These are phyloP conservation scores for Cerastis leucographa DNA, from an alignment of 2,888 invertebrate genomes.

Conservation along the genomic window DNA sequence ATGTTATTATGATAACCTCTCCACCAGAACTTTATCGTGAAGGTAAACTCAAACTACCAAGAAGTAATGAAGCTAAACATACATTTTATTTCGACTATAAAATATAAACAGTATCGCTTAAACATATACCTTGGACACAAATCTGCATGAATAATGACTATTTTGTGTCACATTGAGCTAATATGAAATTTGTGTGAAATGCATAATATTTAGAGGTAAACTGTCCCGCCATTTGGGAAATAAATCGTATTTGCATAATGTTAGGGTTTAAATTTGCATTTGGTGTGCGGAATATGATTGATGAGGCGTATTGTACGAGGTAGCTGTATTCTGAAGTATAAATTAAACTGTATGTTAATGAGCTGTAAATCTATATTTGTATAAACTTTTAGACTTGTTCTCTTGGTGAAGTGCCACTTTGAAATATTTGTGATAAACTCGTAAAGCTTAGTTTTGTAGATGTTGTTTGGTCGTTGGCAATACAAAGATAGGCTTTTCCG, in stretches of 20 bases:
- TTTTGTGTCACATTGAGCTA: slow-evolving; percentile 66
- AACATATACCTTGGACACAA: slow-evolving; percentile 54
- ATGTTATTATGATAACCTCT: neutral
- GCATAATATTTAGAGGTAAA: slow-evolving; percentile 63
- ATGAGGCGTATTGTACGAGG: slow-evolving; percentile 55
- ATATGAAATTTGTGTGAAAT: slow-evolving; percentile 64
- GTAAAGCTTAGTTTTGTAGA: neutral
- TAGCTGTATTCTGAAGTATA: slow-evolving; percentile 57
- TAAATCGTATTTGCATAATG: slow-evolving; percentile 23
- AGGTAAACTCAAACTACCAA: neutral
- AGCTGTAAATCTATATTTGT: slow-evolving; percentile 72
- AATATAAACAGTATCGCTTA: slow-evolving; percentile 36
- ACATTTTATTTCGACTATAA: slow-evolving; percentile 35
- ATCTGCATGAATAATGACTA: slow-evolving; percentile 69
- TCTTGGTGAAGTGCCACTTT: slow-evolving; percentile 53
- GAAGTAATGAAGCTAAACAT: slow-evolving; percentile 33
- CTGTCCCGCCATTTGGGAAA: slow-evolving; percentile 33
- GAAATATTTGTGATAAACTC: slow-evolving; percentile 4
- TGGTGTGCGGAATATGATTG: slow-evolving; percentile 54
- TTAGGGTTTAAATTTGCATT: slow-evolving; percentile 53
- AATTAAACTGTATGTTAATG: slow-evolving; percentile 71
- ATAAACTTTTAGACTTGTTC: slow-evolving; percentile 62
- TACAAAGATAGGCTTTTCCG: neutral
- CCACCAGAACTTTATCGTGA: neutral
- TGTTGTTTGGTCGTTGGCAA: neutral